phyloP scores from a whole-genome alignment of 2,113 vertebrate species.

The Macroglossus sobrinus region DNA sequence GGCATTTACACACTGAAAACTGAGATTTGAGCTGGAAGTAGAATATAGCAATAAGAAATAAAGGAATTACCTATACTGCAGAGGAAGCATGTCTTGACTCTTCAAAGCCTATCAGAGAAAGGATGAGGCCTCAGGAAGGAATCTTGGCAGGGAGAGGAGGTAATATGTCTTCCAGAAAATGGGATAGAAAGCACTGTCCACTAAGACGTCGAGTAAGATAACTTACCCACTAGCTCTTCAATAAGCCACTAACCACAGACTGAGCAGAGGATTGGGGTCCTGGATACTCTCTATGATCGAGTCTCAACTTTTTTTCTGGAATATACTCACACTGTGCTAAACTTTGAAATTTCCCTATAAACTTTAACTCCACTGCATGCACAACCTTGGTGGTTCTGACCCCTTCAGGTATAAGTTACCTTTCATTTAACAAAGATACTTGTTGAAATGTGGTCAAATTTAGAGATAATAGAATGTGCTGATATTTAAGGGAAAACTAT shows the following conservation, averaged over 20 bases:
- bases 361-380: accelerated
- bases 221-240: neutral
- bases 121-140: neutral
- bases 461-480: neutral
- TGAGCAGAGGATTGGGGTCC: neutral
- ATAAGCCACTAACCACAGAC: neutral
- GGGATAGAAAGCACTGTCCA: neutral
- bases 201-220: neutral
- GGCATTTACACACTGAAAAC: neutral
- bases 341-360: neutral
- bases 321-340: neutral
- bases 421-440: neutral
- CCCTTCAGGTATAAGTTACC: neutral
- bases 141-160: neutral
- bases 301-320: neutral
- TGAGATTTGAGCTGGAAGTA: neutral
- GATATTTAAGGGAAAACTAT: neutral
- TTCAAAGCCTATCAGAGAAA: neutral
- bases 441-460: neutral
- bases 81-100: neutral
- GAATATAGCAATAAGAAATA: neutral
- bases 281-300: neutral
- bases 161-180: neutral
- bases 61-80: neutral
- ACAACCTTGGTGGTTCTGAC: neutral